A percentile compares a stretch with the other conserved stretches of the same genome.
These are phyloP conservation scores for Rhopalosiphum padi DNA, from an alignment of 1,140 invertebrate genomes.

Conservation along the genomic window DNA sequence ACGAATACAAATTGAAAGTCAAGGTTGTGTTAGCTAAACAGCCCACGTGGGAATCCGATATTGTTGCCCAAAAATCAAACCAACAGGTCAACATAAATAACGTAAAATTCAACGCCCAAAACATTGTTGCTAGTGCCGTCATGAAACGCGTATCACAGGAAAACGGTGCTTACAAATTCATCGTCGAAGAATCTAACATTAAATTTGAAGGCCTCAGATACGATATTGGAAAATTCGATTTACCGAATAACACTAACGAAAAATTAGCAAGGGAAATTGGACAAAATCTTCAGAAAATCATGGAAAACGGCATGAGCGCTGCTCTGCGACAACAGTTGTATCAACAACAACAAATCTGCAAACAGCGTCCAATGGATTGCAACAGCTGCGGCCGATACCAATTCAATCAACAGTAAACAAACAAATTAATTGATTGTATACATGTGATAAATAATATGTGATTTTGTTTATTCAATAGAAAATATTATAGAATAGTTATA, in stretches of 20 bases:
- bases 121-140: slow-evolving; percentile 33
- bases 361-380: slow-evolving; percentile 21
- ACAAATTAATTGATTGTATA: not conserved
- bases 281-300: not conserved
- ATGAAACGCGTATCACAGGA: not conserved
- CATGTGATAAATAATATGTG: not conserved
- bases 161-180: slow-evolving; percentile 8
- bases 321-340: slow-evolving; percentile 38
- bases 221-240: slow-evolving; percentile 17
- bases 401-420: not conserved
- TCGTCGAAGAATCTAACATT: not conserved
- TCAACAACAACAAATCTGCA: slow-evolving; percentile 29
- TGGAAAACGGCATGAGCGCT: slow-evolving; percentile 31
- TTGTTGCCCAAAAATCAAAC: not conserved
- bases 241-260: not conserved
- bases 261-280: not conserved
- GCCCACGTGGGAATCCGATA: not conserved
- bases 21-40: slow-evolving; percentile 30
- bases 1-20: slow-evolving; percentile 7
- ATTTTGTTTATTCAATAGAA: not conserved
- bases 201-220: not conserved
- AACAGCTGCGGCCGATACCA: not conserved
- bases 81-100: not conserved
- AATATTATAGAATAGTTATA: not conserved
- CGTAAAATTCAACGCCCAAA: not conserved